Evolutionary conservation across 2,113 vertebrate species (phyloP).

Genomic region (Corythaeola cristata): DNA sequence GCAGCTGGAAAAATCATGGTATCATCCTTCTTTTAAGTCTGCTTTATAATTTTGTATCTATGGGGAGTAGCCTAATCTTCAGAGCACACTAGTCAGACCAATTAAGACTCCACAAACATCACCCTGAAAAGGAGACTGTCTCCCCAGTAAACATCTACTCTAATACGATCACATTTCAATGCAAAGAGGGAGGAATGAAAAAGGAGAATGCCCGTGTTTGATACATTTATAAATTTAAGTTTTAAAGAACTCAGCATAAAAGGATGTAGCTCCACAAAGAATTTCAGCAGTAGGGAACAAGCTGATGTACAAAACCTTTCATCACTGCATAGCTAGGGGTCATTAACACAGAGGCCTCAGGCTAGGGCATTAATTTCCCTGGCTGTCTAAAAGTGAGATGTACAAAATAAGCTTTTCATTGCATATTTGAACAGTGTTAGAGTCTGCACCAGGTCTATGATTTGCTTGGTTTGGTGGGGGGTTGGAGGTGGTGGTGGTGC

Average conservation of each 20-base stretch:
- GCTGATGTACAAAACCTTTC: background rate
- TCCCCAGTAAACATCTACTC: slow-evolving; percentile 8
- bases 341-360: slow-evolving; percentile 19
- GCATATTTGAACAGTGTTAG: background rate
- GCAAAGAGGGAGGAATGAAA: background rate
- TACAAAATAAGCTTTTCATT: background rate
- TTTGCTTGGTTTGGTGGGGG: background rate
- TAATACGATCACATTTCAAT: background rate
- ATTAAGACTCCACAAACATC: background rate
- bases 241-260: slow-evolving; percentile 1
- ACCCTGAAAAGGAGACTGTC: background rate
- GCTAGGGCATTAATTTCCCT: slow-evolving; percentile 26
- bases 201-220: background rate
- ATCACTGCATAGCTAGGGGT: slow-evolving; percentile 36
- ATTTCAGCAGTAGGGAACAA: background rate
- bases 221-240: background rate
- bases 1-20: background rate
- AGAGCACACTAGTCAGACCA: background rate
- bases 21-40: background rate
- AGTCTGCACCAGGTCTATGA: background rate
- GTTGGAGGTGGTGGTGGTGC: no score
- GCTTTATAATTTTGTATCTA: background rate
- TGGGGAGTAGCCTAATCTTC: background rate
- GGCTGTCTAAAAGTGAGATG: background rate
- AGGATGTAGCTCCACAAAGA: background rate